Evolutionary conservation across 1,140 invertebrate species (phyloP), one percentile per base, ranked within the genome.

Genomic region (Leptonema lineaticorne): DNA sequence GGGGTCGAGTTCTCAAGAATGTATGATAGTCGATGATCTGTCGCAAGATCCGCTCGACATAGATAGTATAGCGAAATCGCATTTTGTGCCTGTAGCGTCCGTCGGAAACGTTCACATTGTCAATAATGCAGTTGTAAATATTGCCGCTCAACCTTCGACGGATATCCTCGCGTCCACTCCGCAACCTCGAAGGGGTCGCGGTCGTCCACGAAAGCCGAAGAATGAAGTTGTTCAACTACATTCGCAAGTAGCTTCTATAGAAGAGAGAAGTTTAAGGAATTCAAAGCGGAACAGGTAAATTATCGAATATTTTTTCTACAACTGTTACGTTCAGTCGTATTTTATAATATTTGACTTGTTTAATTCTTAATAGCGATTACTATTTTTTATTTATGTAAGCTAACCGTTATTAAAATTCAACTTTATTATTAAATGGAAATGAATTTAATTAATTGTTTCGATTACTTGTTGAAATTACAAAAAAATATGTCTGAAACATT

Each of bases 31-130:
- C 8, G 79, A 82, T 66, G 81, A 82, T 66, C 58, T 77, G 18
- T 79, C 78, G 1, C 79, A 80, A 63, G 81, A 83, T 75, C 81
- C 81, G 26, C 70, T 83, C 26, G 80, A 82, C 73, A 77, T 82
- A 18, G 77, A 75, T 28, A 67, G 75, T 11, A 79, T 76, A 69
- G 67, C 75, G 26, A 72, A 74, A 46, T 63, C 74, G 57, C 74
- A 74, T 62, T 74, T 62, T 71, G 62, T 68, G 26, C 65, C 68
- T 27, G 20, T 56, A 27, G 50, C 71, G 16, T 14, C 53, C 5
- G 37, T 33, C 3, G 48, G 28, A 27, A 27, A 27, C 2, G 53
- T 68, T 11, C 27, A 60, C 24, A 53, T 56, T 37, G 58, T 66
- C 9, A 72, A 72, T 8, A 67, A 63, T 46, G 67, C 57, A 14